phyloP scores from a whole-genome alignment of 2,888 invertebrate genomes.

The Gymnocheta viridis region DNA sequence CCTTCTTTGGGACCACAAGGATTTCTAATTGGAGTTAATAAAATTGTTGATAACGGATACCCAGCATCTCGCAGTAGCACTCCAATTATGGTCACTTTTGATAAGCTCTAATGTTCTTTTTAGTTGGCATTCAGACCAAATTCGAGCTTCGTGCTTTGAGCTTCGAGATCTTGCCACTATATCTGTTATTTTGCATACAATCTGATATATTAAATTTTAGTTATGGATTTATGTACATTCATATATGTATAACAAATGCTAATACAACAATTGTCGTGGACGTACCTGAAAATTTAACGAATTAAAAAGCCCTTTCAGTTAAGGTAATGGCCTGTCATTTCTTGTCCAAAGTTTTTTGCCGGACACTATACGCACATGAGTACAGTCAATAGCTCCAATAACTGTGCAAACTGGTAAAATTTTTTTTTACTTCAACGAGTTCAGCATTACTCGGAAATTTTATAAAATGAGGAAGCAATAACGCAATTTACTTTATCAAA shows the following conservation, averaged over 20 bases:
- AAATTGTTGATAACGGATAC: conserved; percentile 50
- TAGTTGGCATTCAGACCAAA: conserved; percentile 22
- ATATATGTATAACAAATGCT: no score
- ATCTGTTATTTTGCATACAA: conserved; percentile 59
- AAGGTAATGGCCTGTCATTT: conserved; percentile 50
- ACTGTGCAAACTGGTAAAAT: conserved; percentile 10
- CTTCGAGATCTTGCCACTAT: conserved; percentile 61
- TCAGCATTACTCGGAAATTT: conserved; percentile 21
- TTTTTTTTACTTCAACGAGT: conserved; percentile 24
- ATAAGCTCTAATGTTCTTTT: conserved; percentile 24
- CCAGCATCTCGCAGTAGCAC: conserved; percentile 56
- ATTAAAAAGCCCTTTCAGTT: conserved; percentile 31
- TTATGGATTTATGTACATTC: neutral
- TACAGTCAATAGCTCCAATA: conserved; percentile 55
- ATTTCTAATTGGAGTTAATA: conserved; percentile 59
- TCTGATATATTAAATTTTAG: conserved; percentile 14
- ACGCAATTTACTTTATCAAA: conserved; percentile 20
- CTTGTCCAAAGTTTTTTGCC: conserved; percentile 39
- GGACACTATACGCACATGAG: conserved; percentile 57
- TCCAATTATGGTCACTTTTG: conserved; percentile 46
- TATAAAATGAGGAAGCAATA: conserved; percentile 41
- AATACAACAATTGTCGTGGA: neutral
- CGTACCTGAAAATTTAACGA: conserved; percentile 53
- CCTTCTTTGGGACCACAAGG: neutral
- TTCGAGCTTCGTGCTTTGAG: conserved; percentile 48